Evolutionary conservation across 1,140 invertebrate species (phyloP), one percentile per base, ranked within the genome.

Genomic region (Anastrepha obliqua): DNA sequence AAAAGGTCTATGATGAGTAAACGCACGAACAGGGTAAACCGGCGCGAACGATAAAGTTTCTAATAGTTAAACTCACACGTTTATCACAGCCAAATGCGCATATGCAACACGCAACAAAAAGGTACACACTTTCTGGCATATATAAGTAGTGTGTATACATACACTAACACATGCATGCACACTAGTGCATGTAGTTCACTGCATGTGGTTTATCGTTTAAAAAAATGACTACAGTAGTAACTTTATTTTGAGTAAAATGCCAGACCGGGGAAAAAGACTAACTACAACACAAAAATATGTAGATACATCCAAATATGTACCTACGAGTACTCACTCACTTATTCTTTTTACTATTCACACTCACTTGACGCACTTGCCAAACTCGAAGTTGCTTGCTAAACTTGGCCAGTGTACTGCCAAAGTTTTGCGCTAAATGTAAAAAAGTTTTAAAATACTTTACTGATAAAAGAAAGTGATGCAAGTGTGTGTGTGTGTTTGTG

Each of bases 31-130:
- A 8, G 51, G 17, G 74, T 47, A 42, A 81, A 81, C 74, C 55
- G 20, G 47, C 47, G 47, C 47, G 20, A 81, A 81, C 74, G 42
- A 47, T 47, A 81, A 81, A 81, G 74, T 81, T 81, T 20, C 47
- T 81, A 81, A 81, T 81, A 55, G 74, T 81, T 81, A 81, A 81
- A 81, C 74, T 81, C 74, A n/a, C 74, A 81, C 74, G 74, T 81
- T 81, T 81, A 51, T 81, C 74, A 81, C 47, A 81, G 47, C 17
- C 74, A 81, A 81, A 81, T 58, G 74, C 74, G 74, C 74, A 81
- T 81, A 81, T 81, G 74, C 74, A 81, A 15, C 74, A 58, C 47
- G 74, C 74, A 81, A 29, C 15, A 11, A n/a, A 81, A 81, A 62
- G 60, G 60, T 17, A 13, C 60, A 62, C 60, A 62, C 60, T 8